Evolutionary conservation across 2,113 vertebrate species (phyloP), one percentile per base, ranked within the genome.

Genomic region (Charina bottae): DNA sequence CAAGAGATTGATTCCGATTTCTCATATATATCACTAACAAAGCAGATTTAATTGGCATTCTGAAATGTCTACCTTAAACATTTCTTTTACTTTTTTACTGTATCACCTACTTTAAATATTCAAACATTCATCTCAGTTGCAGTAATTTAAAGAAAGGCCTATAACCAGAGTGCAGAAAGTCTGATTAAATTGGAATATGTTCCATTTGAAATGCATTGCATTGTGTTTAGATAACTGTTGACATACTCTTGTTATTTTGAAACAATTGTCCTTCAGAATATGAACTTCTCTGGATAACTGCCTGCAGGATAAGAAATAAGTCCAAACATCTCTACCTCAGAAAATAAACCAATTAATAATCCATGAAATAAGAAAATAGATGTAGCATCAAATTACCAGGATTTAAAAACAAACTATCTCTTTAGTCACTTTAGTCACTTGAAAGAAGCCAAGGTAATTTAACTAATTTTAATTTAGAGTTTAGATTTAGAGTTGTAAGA

Each of bases 1-100:
- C 91, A 87, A 91, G 91, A 26, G 2, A 0, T 28, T 92, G 91
- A 59, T 93, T 92, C 60, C 78, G 7, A 85, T 84, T 90, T 93
- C 88, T 68, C 90, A 83, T 62, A 89, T 68, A 23, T 42, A 64
- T 92, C 94, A 94, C 85, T 86, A 94, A 92, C 4, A 89, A 93
- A 96, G n/a, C 94, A 92, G 90, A 90, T 94, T 93, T 88, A 17
- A 62, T 92, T 93, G 86, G 55, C 68, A 55, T 84, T 91, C 46
- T 60, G 78, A 87, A 93, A 42, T 42, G 85, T 42, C 88, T 64
- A 68, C 68, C 55, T 83, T 83, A 17, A 58, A 72, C 5, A 85
- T 56, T 96, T 94, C 55, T 92, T 78, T 89, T 72, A 90, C 15
- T 9, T 92, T 59, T 78, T 15, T 17, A 49, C 53, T 2, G 4